These are phyloP conservation scores for Xerus rutilus DNA, from an alignment of 2,797 vertebrate species.

Conservation along the genomic window DNA sequence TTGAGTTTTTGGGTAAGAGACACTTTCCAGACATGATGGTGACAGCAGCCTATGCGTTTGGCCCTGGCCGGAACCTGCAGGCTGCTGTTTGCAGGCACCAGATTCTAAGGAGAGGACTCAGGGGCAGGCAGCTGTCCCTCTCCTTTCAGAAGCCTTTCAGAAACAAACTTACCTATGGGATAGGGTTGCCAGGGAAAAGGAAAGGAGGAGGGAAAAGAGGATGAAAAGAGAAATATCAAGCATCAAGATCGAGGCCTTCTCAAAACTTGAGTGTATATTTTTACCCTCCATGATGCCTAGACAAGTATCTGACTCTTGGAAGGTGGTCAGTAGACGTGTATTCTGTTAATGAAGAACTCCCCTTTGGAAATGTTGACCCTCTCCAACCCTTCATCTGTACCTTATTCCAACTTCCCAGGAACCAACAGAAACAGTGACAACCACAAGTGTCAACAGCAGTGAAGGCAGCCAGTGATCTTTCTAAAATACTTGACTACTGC, in stretches of 20 bases:
- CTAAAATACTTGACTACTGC: background rate
- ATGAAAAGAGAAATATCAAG: background rate
- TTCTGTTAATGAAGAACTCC: background rate
- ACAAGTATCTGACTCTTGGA: background rate
- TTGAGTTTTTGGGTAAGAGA: background rate
- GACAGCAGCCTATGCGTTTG: background rate
- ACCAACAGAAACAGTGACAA: background rate
- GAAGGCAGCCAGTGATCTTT: background rate
- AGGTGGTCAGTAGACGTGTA: background rate
- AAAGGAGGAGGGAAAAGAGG: rapidly evolving
- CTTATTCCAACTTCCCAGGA: background rate
- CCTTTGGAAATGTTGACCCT: background rate
- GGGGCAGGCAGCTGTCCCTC: no score
- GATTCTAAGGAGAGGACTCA: background rate
- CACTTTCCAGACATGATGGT: background rate
- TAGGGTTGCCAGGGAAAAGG: background rate
- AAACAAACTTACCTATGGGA: background rate
- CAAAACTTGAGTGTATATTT: background rate
- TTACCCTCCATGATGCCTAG: background rate
- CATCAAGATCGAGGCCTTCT: background rate
- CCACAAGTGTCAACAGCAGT: background rate
- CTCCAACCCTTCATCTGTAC: background rate
- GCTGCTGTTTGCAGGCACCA: background rate
- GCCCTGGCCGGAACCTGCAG: background rate
- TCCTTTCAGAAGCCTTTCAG: background rate